These are phyloP conservation scores for Leucoraja ocellata DNA, from an alignment of 2,797 vertebrate genomes.

Conservation along the genomic window DNA sequence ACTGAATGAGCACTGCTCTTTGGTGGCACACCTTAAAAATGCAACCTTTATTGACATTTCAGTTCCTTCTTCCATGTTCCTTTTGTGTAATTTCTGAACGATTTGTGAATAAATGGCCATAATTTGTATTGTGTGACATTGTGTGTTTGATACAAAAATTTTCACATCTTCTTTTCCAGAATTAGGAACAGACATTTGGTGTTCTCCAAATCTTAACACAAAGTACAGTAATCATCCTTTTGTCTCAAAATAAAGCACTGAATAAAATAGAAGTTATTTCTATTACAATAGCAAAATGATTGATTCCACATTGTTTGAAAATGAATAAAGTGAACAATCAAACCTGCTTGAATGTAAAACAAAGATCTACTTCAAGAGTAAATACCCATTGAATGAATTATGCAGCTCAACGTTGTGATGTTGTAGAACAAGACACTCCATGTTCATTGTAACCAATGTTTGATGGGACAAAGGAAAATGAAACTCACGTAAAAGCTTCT, in stretches of 20 bases:
- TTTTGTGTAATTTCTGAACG: not conserved
- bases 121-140: not conserved
- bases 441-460: slow-evolving; percentile 19
- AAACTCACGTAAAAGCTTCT: not conserved
- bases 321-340: not conserved
- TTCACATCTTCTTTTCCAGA: not conserved
- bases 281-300: not conserved
- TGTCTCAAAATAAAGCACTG: not conserved
- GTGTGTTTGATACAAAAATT: not conserved
- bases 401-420: not conserved
- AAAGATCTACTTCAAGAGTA: slow-evolving; percentile 5
- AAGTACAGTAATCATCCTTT: not conserved
- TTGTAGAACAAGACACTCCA: not conserved
- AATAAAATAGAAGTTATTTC: not conserved
- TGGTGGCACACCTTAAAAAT: not conserved
- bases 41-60: not conserved
- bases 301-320: not conserved
- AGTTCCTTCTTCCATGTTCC: not conserved
- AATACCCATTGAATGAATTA: slow-evolving; percentile 14
- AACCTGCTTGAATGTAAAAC: not conserved
- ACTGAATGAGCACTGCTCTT: not conserved
- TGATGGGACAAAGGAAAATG: not conserved
- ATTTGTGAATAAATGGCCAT: too few species aligned
- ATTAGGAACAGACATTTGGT: too few species aligned
- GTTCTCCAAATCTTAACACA: not conserved